Base-by-base conservation (phyloP, 2,797 vertebrate genomes). In the Leuciscus waleckii region DNA sequence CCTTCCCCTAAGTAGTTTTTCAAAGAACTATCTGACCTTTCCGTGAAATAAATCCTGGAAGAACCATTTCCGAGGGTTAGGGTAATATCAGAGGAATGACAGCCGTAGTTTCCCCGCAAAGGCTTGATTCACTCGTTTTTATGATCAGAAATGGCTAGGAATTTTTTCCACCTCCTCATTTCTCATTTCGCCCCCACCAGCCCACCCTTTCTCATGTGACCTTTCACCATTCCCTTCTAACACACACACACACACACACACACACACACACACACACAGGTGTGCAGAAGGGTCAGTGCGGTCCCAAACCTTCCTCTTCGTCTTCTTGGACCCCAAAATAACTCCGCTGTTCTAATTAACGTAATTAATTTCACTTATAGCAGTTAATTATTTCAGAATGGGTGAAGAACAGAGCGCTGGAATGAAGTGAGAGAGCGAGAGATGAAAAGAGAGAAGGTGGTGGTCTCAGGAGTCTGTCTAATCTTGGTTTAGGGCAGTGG, bases 361-460 rank as follows among this genome's bases (percentile, higher is more conserved):
- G 92, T 95, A 95, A 95, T 96, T 94, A 95, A 96, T 96, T 96
- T 96, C 94, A 95, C 94, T 95, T 95, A 95, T 95, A 95, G 95
- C 93, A 95, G 94, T 96, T 96, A 94, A 96, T 96, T 96, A 96
- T 95, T 95, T 96, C 93, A 92, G 92, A 92, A 94, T 94, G 93
- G 92, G 93, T 95, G 92, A 91, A 90, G 90, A 91, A 92, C 91
- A 90, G 93, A 91, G 91, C 90, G 89, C 89, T 87, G 91, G 92
- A 90, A 93, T 92, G 90, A 88, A 88, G 71, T 68, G 49, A 70
- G 77, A 78, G 73, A 82, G 61, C 26, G 54, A 87, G 85, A 82
- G 84, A 85, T 68, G 87, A 67, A 79, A 68, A 80, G 74, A 81
- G 86, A 87, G 83, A 85, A 86, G 78, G 73, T 76, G 32, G 65